Conservation (phyloP, 2,888 invertebrate genomes). For the Cephus nigrinus region DNA sequence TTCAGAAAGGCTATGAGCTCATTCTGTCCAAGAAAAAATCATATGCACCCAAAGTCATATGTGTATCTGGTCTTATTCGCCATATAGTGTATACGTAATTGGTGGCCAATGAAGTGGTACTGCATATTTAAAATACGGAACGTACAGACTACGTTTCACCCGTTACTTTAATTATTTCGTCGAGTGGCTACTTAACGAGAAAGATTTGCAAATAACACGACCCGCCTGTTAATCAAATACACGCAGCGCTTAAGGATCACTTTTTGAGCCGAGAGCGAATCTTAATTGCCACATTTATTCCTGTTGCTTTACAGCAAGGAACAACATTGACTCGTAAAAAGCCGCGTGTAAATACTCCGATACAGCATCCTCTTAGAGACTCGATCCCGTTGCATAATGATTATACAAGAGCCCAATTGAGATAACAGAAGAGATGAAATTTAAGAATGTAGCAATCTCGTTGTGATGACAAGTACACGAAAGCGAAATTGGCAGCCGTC, state of each 20-base stretch:
- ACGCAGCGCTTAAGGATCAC: not conserved
- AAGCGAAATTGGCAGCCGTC: too few species aligned
- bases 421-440: not conserved
- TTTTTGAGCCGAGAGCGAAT: conserved; percentile 8
- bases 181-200: conserved; percentile 23
- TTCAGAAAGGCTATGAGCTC: not conserved
- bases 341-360: not conserved
- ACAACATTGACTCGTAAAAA: not conserved
- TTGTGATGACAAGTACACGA: not conserved
- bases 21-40: not conserved
- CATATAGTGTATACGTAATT: not conserved
- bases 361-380: conserved; percentile 26
- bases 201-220: conserved; percentile 31
- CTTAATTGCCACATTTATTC: conserved; percentile 37
- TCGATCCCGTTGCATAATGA: conserved; percentile 5
- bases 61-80: not conserved
- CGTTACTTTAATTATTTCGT: conserved; percentile 29
- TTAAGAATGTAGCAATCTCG: not conserved
- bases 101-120: conserved; percentile 1
- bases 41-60: not conserved
- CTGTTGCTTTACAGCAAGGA: conserved; percentile 12
- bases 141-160: not conserved
- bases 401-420: not conserved
- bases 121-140: not conserved
- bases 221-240: conserved; percentile 39